These are phyloP conservation scores for Drosophila obscura DNA, from an alignment of 1,140 invertebrate species.

Conservation along the genomic window DNA sequence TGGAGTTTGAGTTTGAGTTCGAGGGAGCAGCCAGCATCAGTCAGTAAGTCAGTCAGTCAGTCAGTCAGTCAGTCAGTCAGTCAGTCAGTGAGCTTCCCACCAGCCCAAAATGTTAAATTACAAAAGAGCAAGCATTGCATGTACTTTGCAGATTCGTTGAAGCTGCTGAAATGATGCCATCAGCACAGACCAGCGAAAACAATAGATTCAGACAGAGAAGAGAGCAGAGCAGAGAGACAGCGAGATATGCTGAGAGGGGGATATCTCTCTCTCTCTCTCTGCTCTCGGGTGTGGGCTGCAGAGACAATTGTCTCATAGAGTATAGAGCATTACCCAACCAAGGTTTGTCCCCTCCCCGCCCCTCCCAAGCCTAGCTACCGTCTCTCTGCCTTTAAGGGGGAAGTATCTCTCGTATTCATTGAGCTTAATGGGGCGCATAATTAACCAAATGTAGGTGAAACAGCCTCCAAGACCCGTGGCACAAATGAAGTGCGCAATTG, in stretches of 20 bases:
- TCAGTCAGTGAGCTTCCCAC: conserved; percentile 59
- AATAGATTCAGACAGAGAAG: conserved; percentile 26
- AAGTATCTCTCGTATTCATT: conserved; percentile 19
- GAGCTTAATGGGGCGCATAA: conserved; percentile 68
- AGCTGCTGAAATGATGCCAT: conserved; percentile 76
- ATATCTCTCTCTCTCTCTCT: no score
- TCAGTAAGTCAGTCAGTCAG: conserved; percentile 16
- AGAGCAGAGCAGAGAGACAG: conserved; percentile 2
- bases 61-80: conserved; percentile 20
- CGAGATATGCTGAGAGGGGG: no score
- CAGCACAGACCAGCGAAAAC: conserved; percentile 53
- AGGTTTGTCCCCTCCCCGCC: no score
- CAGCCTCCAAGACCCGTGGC: conserved; percentile 60
- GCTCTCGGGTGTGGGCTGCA: no score
- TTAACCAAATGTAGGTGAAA: conserved; percentile 72
- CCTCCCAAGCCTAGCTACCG: not conserved
- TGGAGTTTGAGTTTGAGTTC: not conserved
- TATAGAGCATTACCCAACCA: conserved; percentile 1
- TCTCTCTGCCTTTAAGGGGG: not conserved
- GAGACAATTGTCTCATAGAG: no score
- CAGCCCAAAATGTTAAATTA: conserved; percentile 55
- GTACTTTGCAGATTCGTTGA: conserved; percentile 55
- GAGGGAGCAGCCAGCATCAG: conserved; percentile 57
- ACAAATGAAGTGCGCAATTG: conserved; percentile 65
- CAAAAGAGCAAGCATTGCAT: conserved; percentile 61